Evolutionary conservation across 2,113 vertebrate species (phyloP).

Genomic region (Xiphophorus maculatus): DNA sequence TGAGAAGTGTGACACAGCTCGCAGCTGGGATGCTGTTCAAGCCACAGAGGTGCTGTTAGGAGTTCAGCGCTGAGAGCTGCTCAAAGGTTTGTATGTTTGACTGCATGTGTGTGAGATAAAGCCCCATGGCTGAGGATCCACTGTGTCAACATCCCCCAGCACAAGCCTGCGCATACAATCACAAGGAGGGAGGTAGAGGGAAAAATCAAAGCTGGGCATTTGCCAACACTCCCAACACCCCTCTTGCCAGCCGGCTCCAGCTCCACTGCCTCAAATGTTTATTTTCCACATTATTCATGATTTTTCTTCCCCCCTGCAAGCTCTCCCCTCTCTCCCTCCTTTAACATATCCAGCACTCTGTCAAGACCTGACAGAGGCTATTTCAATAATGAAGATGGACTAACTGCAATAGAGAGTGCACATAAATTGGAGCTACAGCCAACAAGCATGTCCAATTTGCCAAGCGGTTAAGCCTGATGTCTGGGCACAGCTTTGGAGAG

Average conservation of each 20-base stretch:
- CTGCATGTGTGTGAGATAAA: slow-evolving; percentile 64
- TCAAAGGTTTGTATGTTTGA: slow-evolving; percentile 42
- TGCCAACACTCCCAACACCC: slow-evolving; percentile 57
- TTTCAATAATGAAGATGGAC: slow-evolving; percentile 80
- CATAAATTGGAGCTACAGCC: slow-evolving; percentile 75
- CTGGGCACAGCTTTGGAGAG: slow-evolving; percentile 67
- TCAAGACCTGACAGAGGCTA: slow-evolving; percentile 73
- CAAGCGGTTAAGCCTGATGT: slow-evolving; percentile 75
- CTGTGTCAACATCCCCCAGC: slow-evolving; percentile 67
- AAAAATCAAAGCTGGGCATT: slow-evolving; percentile 48
- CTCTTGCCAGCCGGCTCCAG: slow-evolving; percentile 42
- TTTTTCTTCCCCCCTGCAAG: slow-evolving; percentile 39
- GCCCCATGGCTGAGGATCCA: slow-evolving; percentile 66
- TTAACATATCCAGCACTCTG: slow-evolving; percentile 53
- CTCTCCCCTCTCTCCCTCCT: slow-evolving; percentile 20
- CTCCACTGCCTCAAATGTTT: slow-evolving; percentile 63
- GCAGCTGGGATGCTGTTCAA: slow-evolving; percentile 59
- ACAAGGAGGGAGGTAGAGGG: slow-evolving; percentile 29
- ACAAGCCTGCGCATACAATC: slow-evolving; percentile 61
- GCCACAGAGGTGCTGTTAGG: slow-evolving; percentile 56
- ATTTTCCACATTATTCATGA: slow-evolving; percentile 75
- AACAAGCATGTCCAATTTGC: slow-evolving; percentile 80
- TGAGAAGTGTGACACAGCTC: slow-evolving; percentile 50
- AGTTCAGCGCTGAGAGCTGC: slow-evolving; percentile 49
- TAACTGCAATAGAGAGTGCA: slow-evolving; percentile 76